Evolutionary conservation across 2,888 invertebrate species (phyloP).

Genomic region (Tenthredo livida): DNA sequence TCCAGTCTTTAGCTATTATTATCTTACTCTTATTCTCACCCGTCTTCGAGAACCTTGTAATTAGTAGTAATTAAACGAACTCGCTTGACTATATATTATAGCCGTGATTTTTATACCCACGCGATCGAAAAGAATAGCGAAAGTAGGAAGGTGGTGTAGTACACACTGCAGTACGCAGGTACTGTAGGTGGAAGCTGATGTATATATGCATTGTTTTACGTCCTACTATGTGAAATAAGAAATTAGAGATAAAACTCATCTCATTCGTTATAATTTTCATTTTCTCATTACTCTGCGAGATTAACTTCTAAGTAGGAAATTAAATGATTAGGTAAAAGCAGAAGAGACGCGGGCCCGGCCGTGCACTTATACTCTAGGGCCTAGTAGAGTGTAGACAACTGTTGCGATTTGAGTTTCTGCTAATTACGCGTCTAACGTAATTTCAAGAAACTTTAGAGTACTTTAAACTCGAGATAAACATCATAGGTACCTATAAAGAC

Average conservation of each 20-base stretch:
- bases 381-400: neutral
- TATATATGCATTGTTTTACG: constrained; percentile 10
- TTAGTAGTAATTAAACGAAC: constrained; percentile 15
- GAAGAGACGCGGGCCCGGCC: neutral
- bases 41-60: neutral
- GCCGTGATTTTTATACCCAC: constrained; percentile 17
- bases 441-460: neutral
- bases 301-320: neutral
- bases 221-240: constrained; percentile 23
- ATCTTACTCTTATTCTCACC: neutral
- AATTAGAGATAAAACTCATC: constrained; percentile 17
- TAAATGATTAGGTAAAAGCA: constrained; percentile 2
- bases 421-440: neutral
- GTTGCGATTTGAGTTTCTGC: neutral
- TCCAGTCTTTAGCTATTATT: neutral
- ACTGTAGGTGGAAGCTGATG: no score
- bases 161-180: no score
- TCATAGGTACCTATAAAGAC: neutral
- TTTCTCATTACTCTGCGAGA: neutral
- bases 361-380: neutral
- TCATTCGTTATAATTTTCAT: neutral
- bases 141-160: constrained; percentile 7
- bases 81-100: neutral
- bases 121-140: constrained; percentile 43
- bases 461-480: neutral